Conservation (phyloP, 2,888 invertebrate genomes). For the Lepidochrysops patricia region DNA sequence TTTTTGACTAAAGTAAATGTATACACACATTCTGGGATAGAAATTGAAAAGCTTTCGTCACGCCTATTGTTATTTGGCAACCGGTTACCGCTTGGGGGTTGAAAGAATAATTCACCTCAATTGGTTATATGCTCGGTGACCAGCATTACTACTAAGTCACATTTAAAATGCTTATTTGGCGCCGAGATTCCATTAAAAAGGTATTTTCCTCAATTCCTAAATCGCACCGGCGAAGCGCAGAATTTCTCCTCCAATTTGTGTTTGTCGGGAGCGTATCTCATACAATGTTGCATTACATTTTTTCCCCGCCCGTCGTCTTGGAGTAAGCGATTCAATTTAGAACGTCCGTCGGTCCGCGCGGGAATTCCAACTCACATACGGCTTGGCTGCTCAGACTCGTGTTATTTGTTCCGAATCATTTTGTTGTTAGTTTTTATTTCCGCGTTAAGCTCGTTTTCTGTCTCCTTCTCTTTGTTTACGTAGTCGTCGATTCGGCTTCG, state of each 20-base stretch:
- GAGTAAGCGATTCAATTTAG: constrained; percentile 38
- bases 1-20: too few species aligned
- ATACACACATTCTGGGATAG: too few species aligned
- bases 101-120: too few species aligned
- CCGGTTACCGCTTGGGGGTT: too few species aligned
- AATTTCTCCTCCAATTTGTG: constrained; percentile 12
- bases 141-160: not conserved
- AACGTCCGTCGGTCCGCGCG: constrained; percentile 30
- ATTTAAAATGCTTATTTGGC: not conserved
- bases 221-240: not conserved
- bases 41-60: too few species aligned
- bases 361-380: constrained; percentile 33
- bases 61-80: too few species aligned
- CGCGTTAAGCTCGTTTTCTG: not conserved
- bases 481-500: not conserved
- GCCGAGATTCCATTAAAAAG: not conserved
- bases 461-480: not conserved
- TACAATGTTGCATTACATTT: constrained; percentile 18
- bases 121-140: too few species aligned
- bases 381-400: constrained; percentile 13
- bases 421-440: constrained; percentile 9
- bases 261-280: constrained; percentile 5
- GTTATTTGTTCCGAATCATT: constrained; percentile 8
- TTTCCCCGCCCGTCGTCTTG: constrained; percentile 19
- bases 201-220: not conserved